Percentiles rank a stretch among this genome's conserved stretches.
These are phyloP conservation scores for Nasonia giraulti DNA, from an alignment of 1,140 invertebrate species.

Conservation along the genomic window DNA sequence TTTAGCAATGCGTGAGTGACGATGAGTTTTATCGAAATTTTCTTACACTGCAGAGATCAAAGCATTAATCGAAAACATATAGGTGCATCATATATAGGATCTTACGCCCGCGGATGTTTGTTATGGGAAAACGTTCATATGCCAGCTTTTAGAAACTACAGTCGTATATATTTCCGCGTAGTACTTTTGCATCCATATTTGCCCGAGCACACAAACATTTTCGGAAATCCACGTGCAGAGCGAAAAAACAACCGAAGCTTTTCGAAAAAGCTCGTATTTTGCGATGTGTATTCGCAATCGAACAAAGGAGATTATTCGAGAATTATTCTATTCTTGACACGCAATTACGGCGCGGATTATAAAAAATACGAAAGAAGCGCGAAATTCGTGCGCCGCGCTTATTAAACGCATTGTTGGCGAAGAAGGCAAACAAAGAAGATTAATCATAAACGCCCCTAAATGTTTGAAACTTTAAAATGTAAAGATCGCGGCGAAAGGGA, in stretches of 20 bases:
- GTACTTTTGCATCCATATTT: background rate
- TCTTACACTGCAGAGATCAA: background rate
- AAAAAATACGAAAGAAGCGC: slow-evolving; percentile 1
- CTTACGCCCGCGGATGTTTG: background rate
- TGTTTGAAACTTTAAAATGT: slow-evolving; percentile 50
- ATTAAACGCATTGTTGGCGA: slow-evolving; percentile 28
- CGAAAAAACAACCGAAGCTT: no score
- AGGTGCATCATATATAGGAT: no score
- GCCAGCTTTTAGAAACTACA: background rate
- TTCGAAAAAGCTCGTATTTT: no score
- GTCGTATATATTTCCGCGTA: background rate
- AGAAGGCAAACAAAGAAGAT: slow-evolving; percentile 46
- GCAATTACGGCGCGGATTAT: slow-evolving; percentile 15
- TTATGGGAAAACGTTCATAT: background rate
- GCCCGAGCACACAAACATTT: background rate
- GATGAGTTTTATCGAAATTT: background rate
- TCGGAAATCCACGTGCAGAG: no score
- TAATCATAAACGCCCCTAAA: slow-evolving; percentile 47
- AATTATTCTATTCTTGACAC: slow-evolving; percentile 16
- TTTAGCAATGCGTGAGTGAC: no score
- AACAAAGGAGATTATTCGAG: no score
- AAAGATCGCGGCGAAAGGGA: slow-evolving; percentile 5
- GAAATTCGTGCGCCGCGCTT: background rate
- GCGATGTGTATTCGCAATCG: no score
- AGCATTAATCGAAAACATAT: background rate